phyloP scores from a whole-genome alignment of 2,113 vertebrate genomes.

The Muntiacus reevesi region DNA sequence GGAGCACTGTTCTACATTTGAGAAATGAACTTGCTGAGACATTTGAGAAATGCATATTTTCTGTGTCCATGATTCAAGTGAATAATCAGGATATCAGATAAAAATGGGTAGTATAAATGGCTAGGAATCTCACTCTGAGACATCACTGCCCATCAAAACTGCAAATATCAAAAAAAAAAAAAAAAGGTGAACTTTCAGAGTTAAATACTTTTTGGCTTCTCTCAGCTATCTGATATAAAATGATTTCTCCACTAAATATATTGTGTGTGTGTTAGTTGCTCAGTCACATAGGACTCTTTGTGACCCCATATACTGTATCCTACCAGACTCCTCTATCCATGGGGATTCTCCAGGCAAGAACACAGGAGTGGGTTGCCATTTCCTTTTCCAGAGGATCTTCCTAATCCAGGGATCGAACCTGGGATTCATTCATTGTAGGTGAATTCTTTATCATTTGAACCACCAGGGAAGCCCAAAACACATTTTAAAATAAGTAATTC shows the following conservation, averaged over 20 bases:
- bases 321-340: not conserved
- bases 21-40: constrained; percentile 35
- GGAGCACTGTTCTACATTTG: constrained; percentile 16
- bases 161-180: constrained; percentile 19
- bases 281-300: not conserved
- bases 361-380: not conserved
- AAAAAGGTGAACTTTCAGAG: not conserved
- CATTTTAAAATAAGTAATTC: not conserved
- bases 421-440: not conserved
- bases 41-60: too few relatives aligned
- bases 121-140: not conserved
- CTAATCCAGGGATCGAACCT: not conserved
- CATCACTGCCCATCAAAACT: not conserved
- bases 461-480: not conserved
- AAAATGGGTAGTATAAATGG: not conserved
- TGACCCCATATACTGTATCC: not conserved
- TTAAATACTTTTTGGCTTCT: not conserved
- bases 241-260: not conserved
- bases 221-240: not conserved
- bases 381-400: not conserved
- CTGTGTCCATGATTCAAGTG: too few relatives aligned
- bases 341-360: not conserved
- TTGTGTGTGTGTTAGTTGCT: not conserved
- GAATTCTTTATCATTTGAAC: not conserved
- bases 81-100: too few relatives aligned